Base-by-base conservation (phyloP, 2,888 invertebrate species). In the Oegoconia quadripuncta region DNA sequence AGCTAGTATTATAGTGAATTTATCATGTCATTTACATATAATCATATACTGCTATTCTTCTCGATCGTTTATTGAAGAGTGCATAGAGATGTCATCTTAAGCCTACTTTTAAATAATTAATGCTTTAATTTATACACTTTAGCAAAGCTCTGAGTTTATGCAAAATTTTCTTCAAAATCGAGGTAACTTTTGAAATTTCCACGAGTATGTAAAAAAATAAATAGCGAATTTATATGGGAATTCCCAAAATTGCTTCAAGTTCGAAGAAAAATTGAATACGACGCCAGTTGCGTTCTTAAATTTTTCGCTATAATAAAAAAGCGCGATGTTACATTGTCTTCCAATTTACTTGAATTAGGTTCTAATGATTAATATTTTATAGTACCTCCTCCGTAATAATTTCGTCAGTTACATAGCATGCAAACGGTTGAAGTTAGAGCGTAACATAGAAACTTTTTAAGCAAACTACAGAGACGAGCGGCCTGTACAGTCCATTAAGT, bases 401-500 rank as follows among this genome's bases (percentile, higher is more conserved):
- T 12, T 20, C 9, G 3, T 11, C 12, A 17, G 36, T 17, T n/a
- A 18, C 31, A 37, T 23, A 39, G 39, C 31, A 30, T 30, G 34
- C 31, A 15, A 30, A n/a, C 8, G 17, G 12, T 29, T 13, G n/a
- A 28, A 34, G 8, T 9, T 13, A 61, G 70, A 71, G 78, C 77
- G 71, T 59, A 56, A 69, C 61, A 78, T 64, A 74, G 56, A 65
- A 32, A 22, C 18, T 14, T 13, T 53, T 52, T 42, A 69, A 68
- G 71, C 71, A 69, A 43, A 72, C n/a, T 71, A 89, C 87, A 88
- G 83, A 89, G 77, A 90, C 88, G 78, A 89, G 89, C 90, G 90
- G 90, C 89, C 90, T 90, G 90, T 91, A 91, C 90, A 91, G 88
- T 90, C 88, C 80, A 89, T 89, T 79, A 90, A 88, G 89, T 88